phyloP scores from a whole-genome alignment of 2,888 invertebrate genomes.

The Tuta absoluta region DNA sequence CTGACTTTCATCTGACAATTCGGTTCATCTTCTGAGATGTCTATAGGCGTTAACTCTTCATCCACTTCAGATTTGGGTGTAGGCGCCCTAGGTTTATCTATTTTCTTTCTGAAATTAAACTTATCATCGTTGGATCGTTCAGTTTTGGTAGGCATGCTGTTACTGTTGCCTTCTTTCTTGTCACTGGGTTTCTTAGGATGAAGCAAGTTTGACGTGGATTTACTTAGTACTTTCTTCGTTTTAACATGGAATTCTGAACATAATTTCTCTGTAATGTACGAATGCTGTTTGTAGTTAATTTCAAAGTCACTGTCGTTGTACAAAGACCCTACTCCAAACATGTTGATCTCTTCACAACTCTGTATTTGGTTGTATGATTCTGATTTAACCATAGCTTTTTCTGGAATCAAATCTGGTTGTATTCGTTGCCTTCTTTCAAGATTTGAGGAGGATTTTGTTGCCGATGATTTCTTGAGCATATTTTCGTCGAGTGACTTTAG shows the following conservation, averaged over 20 bases:
- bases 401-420: conserved; percentile 77
- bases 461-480: conserved; percentile 74
- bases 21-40: conserved; percentile 71
- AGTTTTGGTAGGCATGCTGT: conserved; percentile 77
- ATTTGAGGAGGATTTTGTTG: conserved; percentile 72
- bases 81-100: conserved; percentile 74
- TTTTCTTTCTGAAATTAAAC: conserved; percentile 74
- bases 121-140: conserved; percentile 69
- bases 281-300: conserved; percentile 81
- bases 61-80: conserved; percentile 73
- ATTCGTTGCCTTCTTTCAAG: conserved; percentile 76
- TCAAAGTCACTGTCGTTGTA: conserved; percentile 81
- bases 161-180: conserved; percentile 75
- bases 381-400: conserved; percentile 74
- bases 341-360: conserved; percentile 78
- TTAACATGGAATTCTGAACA: conserved; percentile 87
- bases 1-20: conserved; percentile 74
- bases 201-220: conserved; percentile 83
- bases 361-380: conserved; percentile 79
- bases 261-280: conserved; percentile 85
- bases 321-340: conserved; percentile 79
- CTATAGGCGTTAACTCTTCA: conserved; percentile 62
- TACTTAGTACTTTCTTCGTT: conserved; percentile 83
- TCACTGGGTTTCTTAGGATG: conserved; percentile 81
- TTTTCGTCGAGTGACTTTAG: conserved; percentile 75